Conservation (phyloP, 2,888 invertebrate genomes). For the Parapristionchus giblindavisi region DNA sequence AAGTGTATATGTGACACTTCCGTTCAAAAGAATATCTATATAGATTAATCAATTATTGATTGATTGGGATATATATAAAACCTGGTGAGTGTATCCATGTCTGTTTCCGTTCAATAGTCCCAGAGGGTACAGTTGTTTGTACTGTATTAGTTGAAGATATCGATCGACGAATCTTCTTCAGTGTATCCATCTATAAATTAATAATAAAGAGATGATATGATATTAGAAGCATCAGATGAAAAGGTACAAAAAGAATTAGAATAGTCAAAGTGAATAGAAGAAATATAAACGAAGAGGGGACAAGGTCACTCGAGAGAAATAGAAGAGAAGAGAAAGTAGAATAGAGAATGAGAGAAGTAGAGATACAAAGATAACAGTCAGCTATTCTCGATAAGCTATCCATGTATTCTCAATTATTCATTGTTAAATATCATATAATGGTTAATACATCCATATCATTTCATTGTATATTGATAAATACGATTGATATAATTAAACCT, state of each 20-base stretch:
- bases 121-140: slow-evolving; percentile 34
- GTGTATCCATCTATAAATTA: slow-evolving; percentile 33
- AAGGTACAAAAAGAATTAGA: no score
- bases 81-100: slow-evolving; percentile 38
- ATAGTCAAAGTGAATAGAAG: background rate
- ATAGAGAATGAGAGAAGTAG: background rate
- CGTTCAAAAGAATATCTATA: slow-evolving; percentile 87
- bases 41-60: slow-evolving; percentile 13
- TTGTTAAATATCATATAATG: slow-evolving; percentile 22
- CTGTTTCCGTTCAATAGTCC: slow-evolving; percentile 26
- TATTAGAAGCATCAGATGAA: no score
- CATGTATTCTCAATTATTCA: background rate
- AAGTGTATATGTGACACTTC: slow-evolving; percentile 95
- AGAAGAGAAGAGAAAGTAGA: background rate
- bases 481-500: background rate
- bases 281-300: background rate
- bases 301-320: slow-evolving; percentile 1
- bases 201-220: no score
- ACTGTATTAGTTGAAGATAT: slow-evolving; percentile 30
- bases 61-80: background rate
- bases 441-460: slow-evolving; percentile 14
- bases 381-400: background rate
- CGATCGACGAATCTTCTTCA: slow-evolving; percentile 39
- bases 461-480: background rate
- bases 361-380: slow-evolving; percentile 4